Conservation (phyloP, 2,888 invertebrate species). For the Andricus curvator region DNA sequence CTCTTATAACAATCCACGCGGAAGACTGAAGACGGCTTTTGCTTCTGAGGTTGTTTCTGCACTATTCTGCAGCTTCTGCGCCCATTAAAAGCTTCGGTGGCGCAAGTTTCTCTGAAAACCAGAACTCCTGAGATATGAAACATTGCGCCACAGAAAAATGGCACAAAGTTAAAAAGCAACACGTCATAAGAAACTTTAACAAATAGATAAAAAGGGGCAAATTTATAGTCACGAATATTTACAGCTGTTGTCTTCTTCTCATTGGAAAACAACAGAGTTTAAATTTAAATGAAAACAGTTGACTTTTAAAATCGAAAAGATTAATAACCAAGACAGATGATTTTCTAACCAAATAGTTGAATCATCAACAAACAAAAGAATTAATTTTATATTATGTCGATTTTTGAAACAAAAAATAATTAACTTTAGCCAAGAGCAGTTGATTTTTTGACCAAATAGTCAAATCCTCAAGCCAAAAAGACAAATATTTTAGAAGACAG, state of each 20-base stretch:
- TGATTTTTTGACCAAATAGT: no score
- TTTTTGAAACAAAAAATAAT: no score
- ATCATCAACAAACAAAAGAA: no score
- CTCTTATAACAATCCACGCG: neutral
- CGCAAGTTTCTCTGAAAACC: neutral
- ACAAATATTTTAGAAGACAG: no score
- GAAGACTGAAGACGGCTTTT: neutral
- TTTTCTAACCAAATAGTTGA: no score
- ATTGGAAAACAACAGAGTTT: neutral
- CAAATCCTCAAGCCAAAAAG: no score
- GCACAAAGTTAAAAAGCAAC: neutral
- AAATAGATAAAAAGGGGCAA: neutral
- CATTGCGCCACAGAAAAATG: neutral
- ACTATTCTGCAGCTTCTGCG: neutral
- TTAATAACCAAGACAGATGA: no score
- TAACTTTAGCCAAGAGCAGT: no score
- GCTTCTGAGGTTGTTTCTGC: neutral
- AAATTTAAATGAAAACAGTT: neutral
- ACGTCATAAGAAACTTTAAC: neutral
- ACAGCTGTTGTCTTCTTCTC: no score
- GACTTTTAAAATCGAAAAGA: no score
- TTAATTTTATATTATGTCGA: no score
- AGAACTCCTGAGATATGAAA: neutral
- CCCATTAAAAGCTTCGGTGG: neutral
- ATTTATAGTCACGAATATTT: neutral